Percentiles rank a stretch among this genome's conserved stretches.
These are phyloP conservation scores for Pseudonaja textilis DNA, from an alignment of 2,113 vertebrate genomes.

Conservation along the genomic window DNA sequence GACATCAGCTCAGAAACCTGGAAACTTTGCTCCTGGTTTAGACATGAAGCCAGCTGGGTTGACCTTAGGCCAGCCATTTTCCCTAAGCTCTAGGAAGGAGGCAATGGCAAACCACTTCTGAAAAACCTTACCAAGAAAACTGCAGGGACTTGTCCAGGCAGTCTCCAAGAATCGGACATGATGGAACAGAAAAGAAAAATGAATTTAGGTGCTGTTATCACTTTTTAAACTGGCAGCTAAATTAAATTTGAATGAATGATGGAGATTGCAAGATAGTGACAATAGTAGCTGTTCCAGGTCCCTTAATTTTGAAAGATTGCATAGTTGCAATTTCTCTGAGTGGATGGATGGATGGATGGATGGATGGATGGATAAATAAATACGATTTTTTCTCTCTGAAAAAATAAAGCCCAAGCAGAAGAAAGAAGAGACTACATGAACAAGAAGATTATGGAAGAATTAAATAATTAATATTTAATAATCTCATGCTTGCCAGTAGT, in stretches of 20 bases:
- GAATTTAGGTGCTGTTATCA: background rate
- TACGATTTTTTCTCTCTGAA: background rate
- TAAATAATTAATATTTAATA: background rate
- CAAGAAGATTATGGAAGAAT: background rate
- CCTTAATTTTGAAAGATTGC: background rate
- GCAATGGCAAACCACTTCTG: background rate
- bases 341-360: background rate
- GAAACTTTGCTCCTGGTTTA: background rate
- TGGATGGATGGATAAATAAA: background rate
- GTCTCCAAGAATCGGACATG: background rate
- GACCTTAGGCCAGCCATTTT: background rate
- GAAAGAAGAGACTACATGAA: background rate
- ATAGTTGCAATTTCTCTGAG: background rate
- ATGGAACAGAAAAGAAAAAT: background rate
- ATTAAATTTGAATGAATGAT: background rate
- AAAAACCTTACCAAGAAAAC: background rate
- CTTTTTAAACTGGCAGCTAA: background rate
- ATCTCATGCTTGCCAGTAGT: background rate
- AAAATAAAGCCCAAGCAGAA: background rate
- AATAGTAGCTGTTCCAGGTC: background rate
- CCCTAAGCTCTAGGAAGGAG: background rate
- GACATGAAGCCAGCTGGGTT: background rate
- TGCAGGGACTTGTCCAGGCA: background rate
- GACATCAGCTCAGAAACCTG: background rate
- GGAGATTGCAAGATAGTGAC: background rate